Conservation (phyloP, 2,113 vertebrate species). For the Plectropomus leopardus region DNA sequence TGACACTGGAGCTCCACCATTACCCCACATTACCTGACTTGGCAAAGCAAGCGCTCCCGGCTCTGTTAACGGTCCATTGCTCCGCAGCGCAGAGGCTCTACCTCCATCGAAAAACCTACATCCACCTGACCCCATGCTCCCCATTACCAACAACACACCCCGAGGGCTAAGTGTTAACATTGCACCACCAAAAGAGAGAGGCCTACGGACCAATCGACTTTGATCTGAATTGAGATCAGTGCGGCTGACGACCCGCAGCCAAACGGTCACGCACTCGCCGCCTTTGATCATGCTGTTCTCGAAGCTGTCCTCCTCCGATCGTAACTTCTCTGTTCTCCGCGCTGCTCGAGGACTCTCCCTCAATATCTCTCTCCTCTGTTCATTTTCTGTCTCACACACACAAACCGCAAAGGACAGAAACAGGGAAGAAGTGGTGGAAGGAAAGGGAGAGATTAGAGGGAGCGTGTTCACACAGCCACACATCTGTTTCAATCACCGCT, state of each 20-base stretch:
- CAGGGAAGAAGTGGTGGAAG: slow-evolving; percentile 31
- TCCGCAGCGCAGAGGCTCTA: slow-evolving; percentile 26
- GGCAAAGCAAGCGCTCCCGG: background rate
- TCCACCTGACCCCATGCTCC: slow-evolving; percentile 64
- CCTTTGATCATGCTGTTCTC: slow-evolving; percentile 73
- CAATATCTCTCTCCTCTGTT: slow-evolving; percentile 40
- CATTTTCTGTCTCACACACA: slow-evolving; percentile 33
- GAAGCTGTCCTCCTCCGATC: slow-evolving; percentile 55
- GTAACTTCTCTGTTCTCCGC: slow-evolving; percentile 52
- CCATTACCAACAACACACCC: slow-evolving; percentile 69
- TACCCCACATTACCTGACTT: slow-evolving; percentile 37
- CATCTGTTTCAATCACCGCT: slow-evolving; percentile 49
- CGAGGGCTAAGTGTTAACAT: slow-evolving; percentile 64
- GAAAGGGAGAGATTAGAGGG: slow-evolving; percentile 49
- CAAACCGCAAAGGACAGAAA: slow-evolving; percentile 63
- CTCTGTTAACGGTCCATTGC: slow-evolving; percentile 39
- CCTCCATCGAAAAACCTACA: slow-evolving; percentile 40
- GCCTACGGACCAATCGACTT: slow-evolving; percentile 54
- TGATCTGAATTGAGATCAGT: slow-evolving; percentile 69
- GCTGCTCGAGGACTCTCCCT: slow-evolving; percentile 52
- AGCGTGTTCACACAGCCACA: slow-evolving; percentile 42
- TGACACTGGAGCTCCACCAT: slow-evolving; percentile 21
- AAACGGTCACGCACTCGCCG: slow-evolving; percentile 50
- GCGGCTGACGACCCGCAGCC: slow-evolving; percentile 60
- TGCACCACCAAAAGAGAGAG: slow-evolving; percentile 48